Evolutionary conservation across 2,797 vertebrate genomes (phyloP).

Genomic region (Notolepis coatsorum): DNA sequence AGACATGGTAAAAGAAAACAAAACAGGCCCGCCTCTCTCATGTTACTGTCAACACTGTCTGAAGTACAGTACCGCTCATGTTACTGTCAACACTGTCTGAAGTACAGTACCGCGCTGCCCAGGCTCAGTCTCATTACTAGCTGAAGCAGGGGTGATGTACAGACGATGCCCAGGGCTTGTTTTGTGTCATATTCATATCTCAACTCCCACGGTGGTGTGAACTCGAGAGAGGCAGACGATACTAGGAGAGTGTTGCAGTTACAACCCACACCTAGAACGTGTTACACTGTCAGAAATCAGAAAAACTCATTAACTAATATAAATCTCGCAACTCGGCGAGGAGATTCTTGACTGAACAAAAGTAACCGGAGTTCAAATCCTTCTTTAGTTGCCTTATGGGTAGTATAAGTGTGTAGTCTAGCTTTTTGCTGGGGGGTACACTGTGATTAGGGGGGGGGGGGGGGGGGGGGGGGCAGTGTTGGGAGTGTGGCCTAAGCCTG

Average conservation of each 20-base stretch:
- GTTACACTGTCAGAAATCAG: conserved; percentile 54
- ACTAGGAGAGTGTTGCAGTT: conserved; percentile 12
- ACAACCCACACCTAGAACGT: conserved; percentile 21
- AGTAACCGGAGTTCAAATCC: conserved; percentile 31
- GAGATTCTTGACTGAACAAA: conserved; percentile 36
- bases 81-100: no score
- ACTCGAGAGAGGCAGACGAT: conserved; percentile 11
- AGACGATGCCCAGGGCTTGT: neutral
- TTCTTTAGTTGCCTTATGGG: conserved; percentile 40
- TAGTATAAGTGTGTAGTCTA: conserved; percentile 14
- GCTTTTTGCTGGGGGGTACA: conserved; percentile 11
- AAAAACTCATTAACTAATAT: conserved; percentile 48
- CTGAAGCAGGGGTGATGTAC: neutral
- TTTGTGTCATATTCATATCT: no score
- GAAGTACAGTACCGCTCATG: no score
- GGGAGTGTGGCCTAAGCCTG: no score
- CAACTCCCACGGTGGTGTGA: neutral
- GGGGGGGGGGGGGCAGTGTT: no score
- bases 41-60: no score
- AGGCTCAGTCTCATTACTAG: no score
- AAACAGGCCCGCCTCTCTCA: neutral
- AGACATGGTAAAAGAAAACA: neutral
- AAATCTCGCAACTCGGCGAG: conserved; percentile 31
- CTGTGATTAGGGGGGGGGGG: no score
- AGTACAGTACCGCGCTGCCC: no score